These are phyloP conservation scores for Vicugna pacos DNA, from an alignment of 2,113 vertebrate species.

Conservation along the genomic window DNA sequence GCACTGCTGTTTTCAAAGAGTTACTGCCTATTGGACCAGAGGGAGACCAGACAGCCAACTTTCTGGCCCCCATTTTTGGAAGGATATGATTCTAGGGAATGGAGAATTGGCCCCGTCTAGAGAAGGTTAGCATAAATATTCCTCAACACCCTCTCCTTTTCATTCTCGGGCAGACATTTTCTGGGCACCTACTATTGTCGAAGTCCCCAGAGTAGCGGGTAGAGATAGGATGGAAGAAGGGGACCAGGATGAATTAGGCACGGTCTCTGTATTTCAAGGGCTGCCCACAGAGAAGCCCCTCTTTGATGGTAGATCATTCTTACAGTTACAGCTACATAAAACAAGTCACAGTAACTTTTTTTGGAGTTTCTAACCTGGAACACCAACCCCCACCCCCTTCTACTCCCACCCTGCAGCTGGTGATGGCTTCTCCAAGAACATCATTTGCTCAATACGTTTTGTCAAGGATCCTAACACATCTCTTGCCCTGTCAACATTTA, in stretches of 20 bases:
- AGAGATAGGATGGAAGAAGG: background rate
- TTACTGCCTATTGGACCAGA: background rate
- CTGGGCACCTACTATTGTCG: background rate
- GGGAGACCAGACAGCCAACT: background rate
- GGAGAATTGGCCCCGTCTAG: background rate
- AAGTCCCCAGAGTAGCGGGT: background rate
- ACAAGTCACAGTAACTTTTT: background rate
- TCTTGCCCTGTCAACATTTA: background rate
- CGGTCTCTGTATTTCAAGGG: background rate
- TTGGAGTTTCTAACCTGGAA: background rate
- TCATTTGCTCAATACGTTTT: background rate
- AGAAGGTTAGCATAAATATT: background rate
- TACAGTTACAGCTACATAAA: background rate
- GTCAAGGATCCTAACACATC: background rate
- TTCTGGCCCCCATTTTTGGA: background rate
- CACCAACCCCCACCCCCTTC: background rate
- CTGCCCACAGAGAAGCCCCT: background rate
- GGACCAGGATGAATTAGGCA: rapidly evolving
- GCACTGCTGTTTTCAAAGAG: background rate
- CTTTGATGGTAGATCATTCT: background rate
- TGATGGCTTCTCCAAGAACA: background rate
- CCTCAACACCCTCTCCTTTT: background rate
- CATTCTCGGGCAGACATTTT: background rate
- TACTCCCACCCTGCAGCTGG: rapidly evolving
- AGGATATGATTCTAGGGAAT: background rate